phyloP scores from a whole-genome alignment of 2,797 vertebrate species.

The Margarornis squamiger region DNA sequence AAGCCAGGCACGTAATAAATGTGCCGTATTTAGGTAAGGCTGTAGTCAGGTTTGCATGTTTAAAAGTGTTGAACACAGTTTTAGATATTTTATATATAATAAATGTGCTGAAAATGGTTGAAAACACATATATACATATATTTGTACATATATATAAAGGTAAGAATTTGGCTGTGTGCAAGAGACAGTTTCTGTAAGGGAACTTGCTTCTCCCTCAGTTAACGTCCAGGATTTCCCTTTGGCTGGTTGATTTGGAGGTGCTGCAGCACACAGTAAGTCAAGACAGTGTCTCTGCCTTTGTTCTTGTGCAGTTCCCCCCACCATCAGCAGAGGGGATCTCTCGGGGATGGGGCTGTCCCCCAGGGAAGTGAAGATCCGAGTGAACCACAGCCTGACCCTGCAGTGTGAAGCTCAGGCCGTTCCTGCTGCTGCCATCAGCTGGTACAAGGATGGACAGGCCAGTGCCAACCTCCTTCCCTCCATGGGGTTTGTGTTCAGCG shows the following conservation, averaged over 20 bases:
- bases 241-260: background rate
- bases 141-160: background rate
- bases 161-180: background rate
- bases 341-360: constrained; percentile 83
- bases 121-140: background rate
- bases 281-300: background rate
- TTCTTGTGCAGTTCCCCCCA: constrained; percentile 87
- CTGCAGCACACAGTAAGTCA: background rate
- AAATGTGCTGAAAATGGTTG: background rate
- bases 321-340: constrained; percentile 88
- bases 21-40: background rate
- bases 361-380: constrained; percentile 92
- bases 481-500: background rate
- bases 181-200: background rate
- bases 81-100: background rate
- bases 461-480: constrained; percentile 57
- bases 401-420: constrained; percentile 90
- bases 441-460: constrained; percentile 98
- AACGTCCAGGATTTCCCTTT: background rate
- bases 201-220: background rate
- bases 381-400: constrained; percentile 89
- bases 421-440: constrained; percentile 87
- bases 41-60: background rate
- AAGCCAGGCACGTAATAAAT: background rate
- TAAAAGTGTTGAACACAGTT: background rate